phyloP scores from a whole-genome alignment of 2,888 invertebrate species.

The Marasmarcha lunaedactyla region DNA sequence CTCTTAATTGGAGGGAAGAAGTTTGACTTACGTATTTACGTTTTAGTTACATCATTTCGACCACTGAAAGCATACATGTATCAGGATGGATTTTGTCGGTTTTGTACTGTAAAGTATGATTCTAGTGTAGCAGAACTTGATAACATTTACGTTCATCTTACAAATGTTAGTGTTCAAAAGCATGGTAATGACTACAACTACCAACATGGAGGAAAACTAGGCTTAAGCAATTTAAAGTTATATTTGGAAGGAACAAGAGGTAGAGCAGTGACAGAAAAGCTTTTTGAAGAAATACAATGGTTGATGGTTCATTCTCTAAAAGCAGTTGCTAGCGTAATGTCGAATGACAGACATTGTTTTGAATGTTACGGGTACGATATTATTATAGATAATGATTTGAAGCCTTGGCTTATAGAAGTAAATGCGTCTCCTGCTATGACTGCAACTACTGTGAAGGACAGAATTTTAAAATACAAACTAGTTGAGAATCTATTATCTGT shows the following conservation, averaged over 20 bases:
- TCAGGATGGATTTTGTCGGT: slow-evolving; percentile 91
- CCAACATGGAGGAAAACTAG: slow-evolving; percentile 94
- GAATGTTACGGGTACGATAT: slow-evolving; percentile 96
- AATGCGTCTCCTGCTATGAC: slow-evolving; percentile 94
- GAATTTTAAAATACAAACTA: slow-evolving; percentile 91
- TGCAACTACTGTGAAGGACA: slow-evolving; percentile 91
- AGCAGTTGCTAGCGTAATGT: slow-evolving; percentile 90
- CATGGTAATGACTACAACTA: slow-evolving; percentile 92
- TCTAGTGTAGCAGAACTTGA: slow-evolving; percentile 87
- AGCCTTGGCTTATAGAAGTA: slow-evolving; percentile 93
- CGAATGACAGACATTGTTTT: slow-evolving; percentile 90
- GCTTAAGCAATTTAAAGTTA: slow-evolving; percentile 86
- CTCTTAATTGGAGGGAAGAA: slow-evolving; percentile 94
- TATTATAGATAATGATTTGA: slow-evolving; percentile 91
- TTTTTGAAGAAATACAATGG: slow-evolving; percentile 91
- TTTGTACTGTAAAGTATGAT: slow-evolving; percentile 94
- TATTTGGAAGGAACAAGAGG: slow-evolving; percentile 92
- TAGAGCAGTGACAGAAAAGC: slow-evolving; percentile 83
- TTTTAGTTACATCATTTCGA: slow-evolving; percentile 91
- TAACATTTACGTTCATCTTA: slow-evolving; percentile 94
- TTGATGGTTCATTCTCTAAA: slow-evolving; percentile 91
- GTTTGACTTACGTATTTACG: slow-evolving; percentile 92
- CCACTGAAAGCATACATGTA: slow-evolving; percentile 93
- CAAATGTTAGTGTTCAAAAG: slow-evolving; percentile 96
- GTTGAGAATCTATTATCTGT: slow-evolving; percentile 92